Conservation (phyloP, 2,113 vertebrate genomes). For the Sylvietta virens region DNA sequence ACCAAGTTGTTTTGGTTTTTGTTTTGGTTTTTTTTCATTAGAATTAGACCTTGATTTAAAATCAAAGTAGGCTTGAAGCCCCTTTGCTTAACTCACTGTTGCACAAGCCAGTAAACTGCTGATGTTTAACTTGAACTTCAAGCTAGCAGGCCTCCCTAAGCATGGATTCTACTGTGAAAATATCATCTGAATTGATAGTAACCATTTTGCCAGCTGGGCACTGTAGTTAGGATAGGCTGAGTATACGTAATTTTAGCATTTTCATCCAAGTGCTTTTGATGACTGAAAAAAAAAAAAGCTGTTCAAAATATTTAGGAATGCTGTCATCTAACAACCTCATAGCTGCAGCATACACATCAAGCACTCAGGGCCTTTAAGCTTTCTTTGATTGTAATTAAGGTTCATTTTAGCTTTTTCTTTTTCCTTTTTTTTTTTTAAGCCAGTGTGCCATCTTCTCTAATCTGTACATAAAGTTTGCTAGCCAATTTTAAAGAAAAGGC, state of each 20-base stretch:
- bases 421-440: conserved; percentile 59
- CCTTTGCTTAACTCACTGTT: conserved; percentile 59
- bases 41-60: conserved; percentile 87
- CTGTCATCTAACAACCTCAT: conserved; percentile 9
- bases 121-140: not conserved
- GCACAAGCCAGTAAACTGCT: not conserved
- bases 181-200: not conserved
- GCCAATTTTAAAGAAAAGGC: conserved; percentile 14
- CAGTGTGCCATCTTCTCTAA: conserved; percentile 74
- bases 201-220: not conserved
- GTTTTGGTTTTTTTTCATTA: conserved; percentile 69
- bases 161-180: not conserved
- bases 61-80: conserved; percentile 90
- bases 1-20: conserved; percentile 69
- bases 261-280: conserved; percentile 13
- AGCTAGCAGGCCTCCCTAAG: not conserved
- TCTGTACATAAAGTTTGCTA: conserved; percentile 38
- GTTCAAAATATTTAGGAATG: conserved; percentile 26
- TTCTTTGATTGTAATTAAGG: conserved; percentile 78
- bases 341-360: not conserved
- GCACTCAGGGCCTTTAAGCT: conserved; percentile 70
- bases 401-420: conserved; percentile 73
- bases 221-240: not conserved
- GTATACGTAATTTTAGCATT: not conserved
- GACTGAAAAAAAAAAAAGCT: not conserved